Base-by-base conservation (phyloP, 2,888 invertebrate species). In the Helicoverpa assulta region DNA sequence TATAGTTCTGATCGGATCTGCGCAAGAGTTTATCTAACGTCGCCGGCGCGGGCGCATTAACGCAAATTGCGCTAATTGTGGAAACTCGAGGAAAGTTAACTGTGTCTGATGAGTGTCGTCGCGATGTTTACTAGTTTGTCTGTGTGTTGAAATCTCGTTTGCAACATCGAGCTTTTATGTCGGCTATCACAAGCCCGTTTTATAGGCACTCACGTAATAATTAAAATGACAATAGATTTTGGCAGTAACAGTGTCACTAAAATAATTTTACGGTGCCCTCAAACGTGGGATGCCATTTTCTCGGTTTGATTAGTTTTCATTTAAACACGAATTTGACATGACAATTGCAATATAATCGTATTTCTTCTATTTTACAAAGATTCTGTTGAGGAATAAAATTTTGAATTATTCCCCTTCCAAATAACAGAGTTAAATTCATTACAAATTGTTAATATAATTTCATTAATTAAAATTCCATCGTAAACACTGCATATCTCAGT, bases 41-140 rank as follows among this genome's bases (percentile, higher is more conserved):
- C 80, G 76, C 67, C 81, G 67, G 67, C 73, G 71, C 74, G 60
- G 73, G 77, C 80, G 82, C 86, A 88, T 89, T 90, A 88, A 81
- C 87, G 86, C 88, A 90, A 90, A 90, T 90, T 88, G 87, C 88
- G 85, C 87, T 93, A 93, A 92, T 93, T 90, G 88, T 91, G 88
- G 90, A 91, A 91, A 93, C 90, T 85, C 77, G 81, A 87, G 76
- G 89, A 90, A 89, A 91, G 89, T 82, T 81, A 79, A 81, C 71
- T 73, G 69, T 73, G 68, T 55, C 70, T 80, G 74, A 81, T 78
- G 80, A 76, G 84, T 76, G 84, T 72, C 57, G 69, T 70, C 71
- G 69, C 55, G 64, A 75, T 78, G 74, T 82, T 84, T 71, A 70
- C 70, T 77, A 67, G 81, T 80, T 67, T 73, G 65, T 76, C 33